phyloP scores from a whole-genome alignment of 2,888 invertebrate genomes.

The Agrotis puta region DNA sequence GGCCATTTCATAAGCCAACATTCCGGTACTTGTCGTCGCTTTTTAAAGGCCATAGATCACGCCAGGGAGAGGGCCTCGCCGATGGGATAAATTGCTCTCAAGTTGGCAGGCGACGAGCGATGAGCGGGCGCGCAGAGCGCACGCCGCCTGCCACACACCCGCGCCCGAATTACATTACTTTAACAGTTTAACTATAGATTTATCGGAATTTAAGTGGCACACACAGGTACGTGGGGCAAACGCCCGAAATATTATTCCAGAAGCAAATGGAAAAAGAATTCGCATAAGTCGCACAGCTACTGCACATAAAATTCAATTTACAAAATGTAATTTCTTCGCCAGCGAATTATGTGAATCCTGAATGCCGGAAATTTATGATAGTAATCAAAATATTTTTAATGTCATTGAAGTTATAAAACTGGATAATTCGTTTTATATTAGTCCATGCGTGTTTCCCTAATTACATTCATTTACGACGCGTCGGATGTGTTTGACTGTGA shows the following conservation, averaged over 20 bases:
- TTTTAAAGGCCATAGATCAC: slow-evolving; percentile 81
- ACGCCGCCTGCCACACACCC: slow-evolving; percentile 30
- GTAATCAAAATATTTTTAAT: slow-evolving; percentile 78
- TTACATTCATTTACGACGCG: slow-evolving; percentile 76
- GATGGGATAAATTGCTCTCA: slow-evolving; percentile 84
- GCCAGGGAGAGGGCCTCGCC: slow-evolving; percentile 73
- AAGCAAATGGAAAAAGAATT: slow-evolving; percentile 69
- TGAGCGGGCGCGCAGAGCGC: slow-evolving; percentile 71
- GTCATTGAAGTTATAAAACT: slow-evolving; percentile 78
- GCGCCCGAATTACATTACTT: slow-evolving; percentile 73
- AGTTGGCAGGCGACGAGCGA: slow-evolving; percentile 82
- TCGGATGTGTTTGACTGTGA: slow-evolving; percentile 62
- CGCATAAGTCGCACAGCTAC: slow-evolving; percentile 83
- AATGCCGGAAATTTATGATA: slow-evolving; percentile 83
- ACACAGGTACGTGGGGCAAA: slow-evolving; percentile 58
- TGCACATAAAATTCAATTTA: slow-evolving; percentile 64
- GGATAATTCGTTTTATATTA: slow-evolving; percentile 76
- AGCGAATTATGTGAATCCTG: slow-evolving; percentile 89
- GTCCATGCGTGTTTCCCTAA: slow-evolving; percentile 75
- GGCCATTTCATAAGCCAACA: slow-evolving; percentile 62
- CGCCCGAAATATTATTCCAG: slow-evolving; percentile 33
- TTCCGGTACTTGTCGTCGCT: slow-evolving; percentile 81
- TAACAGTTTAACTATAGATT: slow-evolving; percentile 78
- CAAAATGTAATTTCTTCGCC: slow-evolving; percentile 73
- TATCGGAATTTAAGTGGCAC: slow-evolving; percentile 77